phyloP scores from a whole-genome alignment of 1,140 invertebrate genomes.

The Metopolophium dirhodum region DNA sequence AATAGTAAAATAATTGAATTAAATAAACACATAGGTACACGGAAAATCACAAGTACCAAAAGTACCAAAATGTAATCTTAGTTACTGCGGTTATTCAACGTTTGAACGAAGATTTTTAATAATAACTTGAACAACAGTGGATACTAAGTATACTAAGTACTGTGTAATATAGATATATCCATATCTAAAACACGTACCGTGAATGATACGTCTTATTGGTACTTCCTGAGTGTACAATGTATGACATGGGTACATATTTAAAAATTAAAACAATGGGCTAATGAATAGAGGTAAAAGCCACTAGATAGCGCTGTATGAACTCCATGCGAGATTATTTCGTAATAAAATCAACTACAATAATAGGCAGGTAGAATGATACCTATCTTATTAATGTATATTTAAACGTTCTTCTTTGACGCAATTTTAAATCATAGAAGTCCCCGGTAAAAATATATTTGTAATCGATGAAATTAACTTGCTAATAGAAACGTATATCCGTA shows the following conservation, averaged over 20 bases:
- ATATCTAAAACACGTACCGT: not conserved
- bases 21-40: not conserved
- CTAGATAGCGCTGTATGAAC: constrained; percentile 47
- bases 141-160: not conserved
- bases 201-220: not conserved
- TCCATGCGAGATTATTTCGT: not conserved
- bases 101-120: not conserved
- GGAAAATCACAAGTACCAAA: not conserved
- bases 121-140: not conserved
- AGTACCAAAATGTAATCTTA: not conserved
- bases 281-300: not conserved
- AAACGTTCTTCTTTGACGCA: not conserved
- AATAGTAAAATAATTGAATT: not conserved
- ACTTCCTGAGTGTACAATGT: not conserved
- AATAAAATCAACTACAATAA: not conserved
- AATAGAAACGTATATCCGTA: not conserved
- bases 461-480: not conserved
- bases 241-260: too few species aligned
- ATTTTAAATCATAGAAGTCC: not conserved
- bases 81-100: not conserved
- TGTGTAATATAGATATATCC: not conserved
- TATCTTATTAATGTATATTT: not conserved
- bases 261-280: not conserved
- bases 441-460: not conserved
- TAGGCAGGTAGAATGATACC: not conserved